A percentile compares a stretch with the other conserved stretches of the same genome.
Conservation (phyloP, 2,113 vertebrate species). For the Malurus elegans region DNA sequence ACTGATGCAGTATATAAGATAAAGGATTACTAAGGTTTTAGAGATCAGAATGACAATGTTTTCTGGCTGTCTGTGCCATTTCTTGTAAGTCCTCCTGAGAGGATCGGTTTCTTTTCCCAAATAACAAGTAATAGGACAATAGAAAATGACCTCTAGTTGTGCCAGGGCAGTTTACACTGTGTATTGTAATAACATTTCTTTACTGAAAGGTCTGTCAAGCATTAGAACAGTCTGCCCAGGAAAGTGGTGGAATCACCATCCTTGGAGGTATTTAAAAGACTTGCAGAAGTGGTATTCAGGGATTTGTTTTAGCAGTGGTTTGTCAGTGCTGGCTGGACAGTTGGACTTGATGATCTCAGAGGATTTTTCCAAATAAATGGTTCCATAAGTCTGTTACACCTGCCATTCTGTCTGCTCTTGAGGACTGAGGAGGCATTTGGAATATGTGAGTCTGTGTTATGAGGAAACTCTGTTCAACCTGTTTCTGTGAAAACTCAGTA, state of each 20-base stretch:
- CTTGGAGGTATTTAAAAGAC: neutral
- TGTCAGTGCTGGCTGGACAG: neutral
- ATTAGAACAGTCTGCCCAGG: neutral
- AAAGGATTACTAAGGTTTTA: neutral
- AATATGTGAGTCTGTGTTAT: neutral
- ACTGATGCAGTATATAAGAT: neutral
- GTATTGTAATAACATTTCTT: neutral
- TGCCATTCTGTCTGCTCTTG: neutral
- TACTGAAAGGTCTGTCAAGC: neutral
- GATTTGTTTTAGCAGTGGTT: neutral
- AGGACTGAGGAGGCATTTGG: neutral
- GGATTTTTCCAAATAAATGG: neutral
- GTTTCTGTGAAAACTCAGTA: neutral
- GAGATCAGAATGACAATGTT: neutral
- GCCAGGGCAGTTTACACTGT: neutral
- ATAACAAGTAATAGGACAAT: neutral
- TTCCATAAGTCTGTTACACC: neutral
- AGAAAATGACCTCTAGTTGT: neutral
- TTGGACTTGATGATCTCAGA: neutral
- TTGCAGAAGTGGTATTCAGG: neutral
- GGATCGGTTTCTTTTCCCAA: rapidly evolving
- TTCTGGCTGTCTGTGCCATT: neutral
- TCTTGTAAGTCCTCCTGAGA: neutral
- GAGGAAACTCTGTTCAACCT: neutral
- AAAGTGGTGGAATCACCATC: neutral